Conservation (phyloP, 1,140 invertebrate species). For the Aleiodes sp. region DNA sequence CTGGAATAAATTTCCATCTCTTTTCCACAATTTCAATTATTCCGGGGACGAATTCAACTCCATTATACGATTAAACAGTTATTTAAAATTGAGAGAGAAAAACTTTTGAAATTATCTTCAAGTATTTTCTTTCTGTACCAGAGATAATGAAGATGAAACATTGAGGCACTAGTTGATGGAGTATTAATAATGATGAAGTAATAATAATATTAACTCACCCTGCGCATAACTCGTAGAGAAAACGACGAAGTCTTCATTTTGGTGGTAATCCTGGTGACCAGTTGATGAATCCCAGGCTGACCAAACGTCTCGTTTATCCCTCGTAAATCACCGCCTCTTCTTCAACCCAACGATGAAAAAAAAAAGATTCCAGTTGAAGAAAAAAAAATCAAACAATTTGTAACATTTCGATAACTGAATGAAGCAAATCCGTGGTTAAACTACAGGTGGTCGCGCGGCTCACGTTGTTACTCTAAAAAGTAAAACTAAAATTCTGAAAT, state of each 20-base stretch:
- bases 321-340: conserved; percentile 1
- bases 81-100: not conserved
- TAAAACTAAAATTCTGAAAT: conserved; percentile 28
- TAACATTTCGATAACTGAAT: not conserved
- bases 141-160: too few species aligned
- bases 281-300: conserved; percentile 30
- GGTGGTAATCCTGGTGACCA: conserved; percentile 57
- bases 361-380: too few species aligned
- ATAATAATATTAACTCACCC: conserved; percentile 68
- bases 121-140: not conserved
- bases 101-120: too few species aligned
- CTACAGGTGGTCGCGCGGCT: conserved; percentile 60
- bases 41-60: not conserved
- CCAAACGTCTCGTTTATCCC: not conserved
- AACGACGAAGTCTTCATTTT: conserved; percentile 83
- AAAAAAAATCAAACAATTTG: too few species aligned
- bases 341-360: conserved; percentile 15
- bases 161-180: too few species aligned
- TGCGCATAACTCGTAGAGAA: conserved; percentile 78
- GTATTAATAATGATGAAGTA: not conserved
- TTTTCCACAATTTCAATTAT: not conserved
- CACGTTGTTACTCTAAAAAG: conserved; percentile 40
- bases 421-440: conserved; percentile 39
- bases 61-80: not conserved
- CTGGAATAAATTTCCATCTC: not conserved